Percentiles rank a stretch among this genome's conserved stretches.
Conservation (phyloP, 2,888 invertebrate species). For the Acronicta aceris region DNA sequence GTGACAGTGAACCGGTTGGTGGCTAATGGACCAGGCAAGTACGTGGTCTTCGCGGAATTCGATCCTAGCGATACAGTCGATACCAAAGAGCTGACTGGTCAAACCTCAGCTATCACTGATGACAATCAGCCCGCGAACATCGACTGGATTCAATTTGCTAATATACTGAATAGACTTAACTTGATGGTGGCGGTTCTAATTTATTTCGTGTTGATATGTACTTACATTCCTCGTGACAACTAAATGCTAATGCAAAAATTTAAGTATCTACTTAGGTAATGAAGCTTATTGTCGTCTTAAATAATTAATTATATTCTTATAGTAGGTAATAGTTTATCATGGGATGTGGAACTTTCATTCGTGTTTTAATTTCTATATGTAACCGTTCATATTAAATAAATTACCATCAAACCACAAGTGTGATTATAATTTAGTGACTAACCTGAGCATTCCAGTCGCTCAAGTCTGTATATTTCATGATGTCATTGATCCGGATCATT, state of each 20-base stretch:
- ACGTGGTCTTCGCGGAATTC: constrained; percentile 83
- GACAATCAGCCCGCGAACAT: constrained; percentile 56
- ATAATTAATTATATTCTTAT: neutral
- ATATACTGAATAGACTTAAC: constrained; percentile 75
- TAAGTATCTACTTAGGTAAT: no score
- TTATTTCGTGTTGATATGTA: constrained; percentile 75
- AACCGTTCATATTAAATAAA: constrained; percentile 18
- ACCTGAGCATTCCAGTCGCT: constrained; percentile 81
- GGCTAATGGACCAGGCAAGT: constrained; percentile 76
- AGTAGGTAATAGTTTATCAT: no score
- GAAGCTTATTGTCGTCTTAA: neutral
- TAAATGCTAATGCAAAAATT: constrained; percentile 28
- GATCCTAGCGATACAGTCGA: constrained; percentile 73
- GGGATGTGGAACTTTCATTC: no score
- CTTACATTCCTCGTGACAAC: constrained; percentile 76
- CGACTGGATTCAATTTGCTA: constrained; percentile 83
- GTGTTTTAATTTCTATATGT: neutral
- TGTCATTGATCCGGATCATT: constrained; percentile 83
- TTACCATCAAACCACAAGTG: constrained; percentile 4
- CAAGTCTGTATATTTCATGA: constrained; percentile 77
- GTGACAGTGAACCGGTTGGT: constrained; percentile 71
- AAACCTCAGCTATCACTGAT: constrained; percentile 53
- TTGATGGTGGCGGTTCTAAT: constrained; percentile 72
- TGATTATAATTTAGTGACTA: constrained; percentile 37
- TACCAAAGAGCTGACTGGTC: constrained; percentile 67